A percentile compares a stretch with the other conserved stretches of the same genome.
phyloP scores from a whole-genome alignment of 30 jellyfish, hydroid and myxozoan species.

The Phacellophora camtschatica region DNA sequence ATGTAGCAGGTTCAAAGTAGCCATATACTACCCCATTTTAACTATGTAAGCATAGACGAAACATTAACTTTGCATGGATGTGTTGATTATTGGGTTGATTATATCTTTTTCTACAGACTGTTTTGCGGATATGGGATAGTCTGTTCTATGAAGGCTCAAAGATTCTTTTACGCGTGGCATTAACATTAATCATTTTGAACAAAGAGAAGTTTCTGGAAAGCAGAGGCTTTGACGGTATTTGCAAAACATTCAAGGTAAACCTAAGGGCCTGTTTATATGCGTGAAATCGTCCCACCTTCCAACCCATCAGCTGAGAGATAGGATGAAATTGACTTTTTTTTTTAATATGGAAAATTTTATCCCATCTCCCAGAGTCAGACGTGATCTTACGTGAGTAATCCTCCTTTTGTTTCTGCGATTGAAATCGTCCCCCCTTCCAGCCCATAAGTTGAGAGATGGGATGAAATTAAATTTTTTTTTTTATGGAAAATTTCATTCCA shows the following conservation, averaged over 20 bases:
- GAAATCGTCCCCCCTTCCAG: too few species aligned
- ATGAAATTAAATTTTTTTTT: too few species aligned
- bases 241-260: constrained; percentile 83
- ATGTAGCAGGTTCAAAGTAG: too few species aligned
- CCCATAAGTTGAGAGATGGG: too few species aligned
- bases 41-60: background rate
- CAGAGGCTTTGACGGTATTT: constrained; percentile 65
- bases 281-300: too few species aligned
- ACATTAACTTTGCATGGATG: background rate
- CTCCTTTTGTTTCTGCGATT: too few species aligned
- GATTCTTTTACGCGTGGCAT: constrained; percentile 84
- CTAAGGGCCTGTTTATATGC: background rate
- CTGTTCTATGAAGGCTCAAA: constrained; percentile 94
- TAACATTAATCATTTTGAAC: constrained; percentile 66
- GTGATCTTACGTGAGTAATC: too few species aligned
- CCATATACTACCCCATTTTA: background rate
- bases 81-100: background rate
- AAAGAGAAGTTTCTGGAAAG: constrained; percentile 71
- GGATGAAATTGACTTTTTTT: background rate
- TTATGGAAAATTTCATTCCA: too few species aligned
- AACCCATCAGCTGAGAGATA: too few species aligned
- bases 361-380: too few species aligned
- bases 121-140: constrained; percentile 92
- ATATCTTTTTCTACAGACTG: constrained; percentile 65
- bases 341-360: background rate